Base-by-base conservation (phyloP, 2,888 invertebrate species). In the Leptinotarsa juncta region DNA sequence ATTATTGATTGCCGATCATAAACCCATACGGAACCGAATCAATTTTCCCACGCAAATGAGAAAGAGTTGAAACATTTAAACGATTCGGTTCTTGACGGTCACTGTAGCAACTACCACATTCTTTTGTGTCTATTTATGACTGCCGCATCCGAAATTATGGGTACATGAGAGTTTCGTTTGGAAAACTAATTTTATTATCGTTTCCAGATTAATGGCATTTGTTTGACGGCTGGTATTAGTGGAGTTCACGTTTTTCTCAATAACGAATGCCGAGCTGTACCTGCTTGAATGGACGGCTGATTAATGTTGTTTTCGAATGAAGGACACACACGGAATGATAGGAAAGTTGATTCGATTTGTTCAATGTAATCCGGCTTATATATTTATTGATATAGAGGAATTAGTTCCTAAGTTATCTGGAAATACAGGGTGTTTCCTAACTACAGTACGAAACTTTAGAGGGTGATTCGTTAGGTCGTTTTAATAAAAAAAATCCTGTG, bases 1-100 rank as follows among this genome's bases (percentile, higher is more conserved):
- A 83, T 84, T 85, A 85, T 85, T 85, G 85, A 85, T 85, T 82
- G 81, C 82, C 81, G 79, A 82, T 82, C 82, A 78, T 80, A 75
- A 71, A 72, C 68, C 72, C 75, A 77, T 62, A 51, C 53, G 26
- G 53, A 51, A 67, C 67, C 26, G 67, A 62, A 67, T 67, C 67
- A 67, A 26, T 72, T 78, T 78, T 78, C 78, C 78, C 78, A 78
- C 76, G 78, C 57, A 71, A 73, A 53, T 70, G 70, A 70, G 65
- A 78, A 75, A 75, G 74, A 75, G 72, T 73, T 71, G 70, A 70
- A 75, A 69, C 73, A 77, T 77, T 75, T 74, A 67, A 74, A 75
- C 77, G 73, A 77, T 77, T 73, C 71, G 69, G 50, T 57, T 51
- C 70, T 72, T 72, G 70, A 62, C 67, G 75, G 72, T 72, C 75